A percentile compares a stretch with the other conserved stretches of the same genome.
phyloP scores from a whole-genome alignment of 2,888 invertebrate genomes.

The Drosophila picticornis region DNA sequence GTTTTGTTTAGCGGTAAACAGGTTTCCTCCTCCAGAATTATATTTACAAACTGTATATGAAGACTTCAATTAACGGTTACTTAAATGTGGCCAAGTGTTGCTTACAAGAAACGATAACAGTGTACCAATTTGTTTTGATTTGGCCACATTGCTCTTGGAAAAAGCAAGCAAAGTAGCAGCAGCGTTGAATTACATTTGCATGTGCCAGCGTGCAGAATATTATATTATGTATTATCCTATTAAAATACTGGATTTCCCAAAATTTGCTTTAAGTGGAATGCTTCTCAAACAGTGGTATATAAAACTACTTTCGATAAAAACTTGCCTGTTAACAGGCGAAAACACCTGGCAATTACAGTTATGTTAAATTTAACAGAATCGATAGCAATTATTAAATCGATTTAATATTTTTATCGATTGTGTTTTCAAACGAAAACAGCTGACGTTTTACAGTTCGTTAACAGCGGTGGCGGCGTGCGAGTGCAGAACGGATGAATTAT shows the following conservation, averaged over 20 bases:
- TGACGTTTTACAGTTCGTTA: constrained; percentile 57
- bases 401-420: constrained; percentile 30
- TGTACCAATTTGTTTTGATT: background rate
- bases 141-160: background rate
- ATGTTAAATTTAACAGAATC: constrained; percentile 21
- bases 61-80: background rate
- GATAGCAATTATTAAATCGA: constrained; percentile 10
- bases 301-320: background rate
- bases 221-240: too few relatives aligned
- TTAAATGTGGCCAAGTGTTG: background rate
- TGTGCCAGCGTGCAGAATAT: background rate
- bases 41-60: background rate
- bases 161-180: background rate
- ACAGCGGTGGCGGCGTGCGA: constrained; percentile 57
- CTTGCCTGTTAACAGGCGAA: background rate
- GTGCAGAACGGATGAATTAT: constrained; percentile 48
- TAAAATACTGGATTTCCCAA: background rate
- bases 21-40: background rate
- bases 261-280: background rate
- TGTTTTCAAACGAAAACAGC: constrained; percentile 41
- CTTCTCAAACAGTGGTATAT: background rate
- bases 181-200: background rate
- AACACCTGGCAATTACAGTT: constrained; percentile 30
- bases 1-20: constrained; percentile 4
- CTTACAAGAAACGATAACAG: background rate